Conservation (phyloP, 2,113 vertebrate genomes). For the Sinocyclocheilus anophthalmus region DNA sequence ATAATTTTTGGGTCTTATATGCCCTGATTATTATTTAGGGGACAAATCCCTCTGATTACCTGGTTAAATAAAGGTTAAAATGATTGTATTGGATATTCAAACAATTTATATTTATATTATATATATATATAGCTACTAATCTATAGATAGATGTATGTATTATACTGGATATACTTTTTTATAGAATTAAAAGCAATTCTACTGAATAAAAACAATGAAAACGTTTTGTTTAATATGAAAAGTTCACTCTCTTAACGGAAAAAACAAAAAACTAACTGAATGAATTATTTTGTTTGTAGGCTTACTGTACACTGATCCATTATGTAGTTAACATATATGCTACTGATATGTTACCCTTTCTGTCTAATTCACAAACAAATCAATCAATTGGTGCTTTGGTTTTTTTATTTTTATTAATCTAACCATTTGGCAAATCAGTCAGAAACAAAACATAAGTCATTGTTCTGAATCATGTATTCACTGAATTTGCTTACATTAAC, state of each 20-base stretch:
- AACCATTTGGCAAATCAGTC: not conserved
- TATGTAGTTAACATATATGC: not conserved
- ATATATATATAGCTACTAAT: no score
- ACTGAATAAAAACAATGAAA: not conserved
- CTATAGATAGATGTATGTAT: no score
- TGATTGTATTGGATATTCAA: no score
- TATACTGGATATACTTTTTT: not conserved
- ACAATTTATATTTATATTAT: no score
- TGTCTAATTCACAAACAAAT: no score
- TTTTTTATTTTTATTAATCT: no score
- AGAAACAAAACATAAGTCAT: not conserved
- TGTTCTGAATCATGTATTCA: not conserved
- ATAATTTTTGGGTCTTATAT: not conserved
- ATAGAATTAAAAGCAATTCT: not conserved
- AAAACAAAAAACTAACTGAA: not conserved
- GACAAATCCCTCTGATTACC: no score
- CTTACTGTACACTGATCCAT: not conserved
- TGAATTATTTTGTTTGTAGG: not conserved
- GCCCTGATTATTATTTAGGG: not conserved
- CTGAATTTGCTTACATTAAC: not conserved
- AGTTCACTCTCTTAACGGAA: not conserved
- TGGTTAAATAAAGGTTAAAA: no score
- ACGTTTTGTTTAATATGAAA: not conserved
- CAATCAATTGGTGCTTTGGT: no score
- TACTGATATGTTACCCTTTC: no score